Evolutionary conservation across 2,797 vertebrate species (phyloP).

Genomic region (Agapornis canus): DNA sequence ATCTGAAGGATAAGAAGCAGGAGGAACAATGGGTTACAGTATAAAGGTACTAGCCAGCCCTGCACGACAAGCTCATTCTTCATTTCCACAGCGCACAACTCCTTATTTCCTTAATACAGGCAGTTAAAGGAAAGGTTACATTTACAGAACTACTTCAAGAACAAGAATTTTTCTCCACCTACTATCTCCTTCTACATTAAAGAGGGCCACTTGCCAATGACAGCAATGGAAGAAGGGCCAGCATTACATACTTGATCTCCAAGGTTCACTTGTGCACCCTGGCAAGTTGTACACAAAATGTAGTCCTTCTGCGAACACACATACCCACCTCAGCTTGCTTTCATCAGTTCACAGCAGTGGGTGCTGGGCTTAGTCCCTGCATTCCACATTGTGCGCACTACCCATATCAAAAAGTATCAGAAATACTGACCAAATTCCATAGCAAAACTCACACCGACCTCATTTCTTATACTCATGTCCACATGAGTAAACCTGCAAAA

Average conservation of each 20-base stretch:
- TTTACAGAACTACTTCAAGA: neutral
- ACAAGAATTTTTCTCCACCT: neutral
- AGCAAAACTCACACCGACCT: neutral
- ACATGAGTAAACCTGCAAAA: neutral
- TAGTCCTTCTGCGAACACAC: fast-evolving
- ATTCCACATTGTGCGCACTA: neutral
- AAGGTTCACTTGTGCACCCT: neutral
- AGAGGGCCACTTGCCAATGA: neutral
- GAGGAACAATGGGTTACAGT: neutral
- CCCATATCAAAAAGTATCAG: neutral
- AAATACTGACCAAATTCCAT: neutral
- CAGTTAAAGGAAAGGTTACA: neutral
- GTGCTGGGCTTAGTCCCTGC: neutral
- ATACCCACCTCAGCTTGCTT: neutral
- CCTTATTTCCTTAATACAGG: neutral
- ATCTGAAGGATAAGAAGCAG: neutral
- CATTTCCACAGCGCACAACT: neutral
- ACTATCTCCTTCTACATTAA: neutral
- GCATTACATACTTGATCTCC: fast-evolving
- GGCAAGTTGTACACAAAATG: neutral
- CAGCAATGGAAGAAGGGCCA: neutral
- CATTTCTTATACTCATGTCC: fast-evolving
- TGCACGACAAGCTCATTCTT: neutral
- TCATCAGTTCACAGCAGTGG: fast-evolving
- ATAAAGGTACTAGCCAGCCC: neutral